Base-by-base conservation (phyloP, 2,113 vertebrate genomes). In the Petrocephalus zakoni region DNA sequence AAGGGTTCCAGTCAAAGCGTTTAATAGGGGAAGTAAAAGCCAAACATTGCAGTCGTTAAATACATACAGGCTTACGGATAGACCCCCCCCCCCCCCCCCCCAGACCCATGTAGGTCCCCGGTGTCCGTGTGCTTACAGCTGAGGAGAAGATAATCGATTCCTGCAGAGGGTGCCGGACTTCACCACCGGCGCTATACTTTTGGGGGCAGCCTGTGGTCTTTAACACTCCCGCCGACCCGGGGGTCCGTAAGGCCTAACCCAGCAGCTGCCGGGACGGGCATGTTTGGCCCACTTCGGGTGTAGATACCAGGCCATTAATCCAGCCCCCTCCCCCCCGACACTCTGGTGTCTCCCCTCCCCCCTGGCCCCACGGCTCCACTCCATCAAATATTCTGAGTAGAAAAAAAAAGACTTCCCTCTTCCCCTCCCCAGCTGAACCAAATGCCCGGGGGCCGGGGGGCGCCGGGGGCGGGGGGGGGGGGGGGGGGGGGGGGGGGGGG, bases 281-380 rank as follows among this genome's bases (percentile, higher is more conserved):
- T 55, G 93, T 93, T 94, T 93, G 93, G 92, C 93, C 94, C 94
- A 95, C 94, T 92, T 90, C 94, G 46, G 81, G 21, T 47, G 87
- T 56, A 29, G 46, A 96, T 94, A 93, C 93, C 94, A 95, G 92
- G 93, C 95, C 93, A 91, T 93, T 95, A 95, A 94, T 94, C 94
- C 93, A 52, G 88, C 92, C 93, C 87, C 91, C 91, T 92, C 94
- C 94, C 94, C 87, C 0, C 93, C 95, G 94, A 29, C 10, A 55
- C 13, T 94, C 91, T 95, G 92, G 94, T 94, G 95, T 94, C 94
- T 94, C 93, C 94, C 95, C 95, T 96, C 95, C 94, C 96, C 95
- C 95, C 96, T n/a, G 94, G 42, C 94, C 93, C 95, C 94, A 94
- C 94, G 94, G 93, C 94, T 96, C 91, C 93, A 94, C 94, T 95